These are phyloP conservation scores for Malachius bipustulatus DNA, from an alignment of 2,888 invertebrate species.

Conservation along the genomic window DNA sequence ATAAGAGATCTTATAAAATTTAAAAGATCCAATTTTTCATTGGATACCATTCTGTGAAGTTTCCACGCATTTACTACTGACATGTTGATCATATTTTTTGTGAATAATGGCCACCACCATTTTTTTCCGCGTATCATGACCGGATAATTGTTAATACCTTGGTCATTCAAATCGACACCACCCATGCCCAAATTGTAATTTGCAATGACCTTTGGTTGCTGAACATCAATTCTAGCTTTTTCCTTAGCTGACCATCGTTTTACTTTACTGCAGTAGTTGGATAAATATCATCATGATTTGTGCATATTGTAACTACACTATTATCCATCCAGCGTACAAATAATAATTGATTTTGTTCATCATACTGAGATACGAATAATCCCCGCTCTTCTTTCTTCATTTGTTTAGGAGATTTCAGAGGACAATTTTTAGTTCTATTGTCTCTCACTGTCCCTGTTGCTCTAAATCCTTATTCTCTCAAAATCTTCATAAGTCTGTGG, in stretches of 20 bases:
- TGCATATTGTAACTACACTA: constrained; percentile 5
- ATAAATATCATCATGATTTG: constrained; percentile 4
- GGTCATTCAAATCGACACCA: constrained; percentile 15
- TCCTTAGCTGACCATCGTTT: constrained; percentile 4
- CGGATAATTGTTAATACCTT: constrained; percentile 14
- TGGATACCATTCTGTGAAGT: constrained; percentile 9
- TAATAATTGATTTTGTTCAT: constrained; percentile 2
- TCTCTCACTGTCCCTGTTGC: constrained; percentile 1
- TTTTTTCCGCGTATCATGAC: constrained; percentile 15
- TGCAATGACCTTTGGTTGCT: constrained; percentile 11
- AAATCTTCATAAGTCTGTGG: neutral
- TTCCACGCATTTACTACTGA: too few species aligned
- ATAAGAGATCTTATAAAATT: neutral
- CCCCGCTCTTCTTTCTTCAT: constrained; percentile 6
- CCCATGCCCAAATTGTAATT: constrained; percentile 15
- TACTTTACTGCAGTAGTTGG: constrained; percentile 4
- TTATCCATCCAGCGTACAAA: constrained; percentile 8
- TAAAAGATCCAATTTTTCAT: neutral
- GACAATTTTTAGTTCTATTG: constrained; percentile 5
- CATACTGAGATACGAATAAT: constrained; percentile 4
- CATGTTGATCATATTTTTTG: too few species aligned
- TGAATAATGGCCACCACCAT: constrained; percentile 15
- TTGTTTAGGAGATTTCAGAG: constrained; percentile 1
- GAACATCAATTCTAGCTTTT: constrained; percentile 4
- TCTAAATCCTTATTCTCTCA: constrained; percentile 1